Evolutionary conservation across 1,140 invertebrate genomes (phyloP).

Genomic region (Drosophila miranda): DNA sequence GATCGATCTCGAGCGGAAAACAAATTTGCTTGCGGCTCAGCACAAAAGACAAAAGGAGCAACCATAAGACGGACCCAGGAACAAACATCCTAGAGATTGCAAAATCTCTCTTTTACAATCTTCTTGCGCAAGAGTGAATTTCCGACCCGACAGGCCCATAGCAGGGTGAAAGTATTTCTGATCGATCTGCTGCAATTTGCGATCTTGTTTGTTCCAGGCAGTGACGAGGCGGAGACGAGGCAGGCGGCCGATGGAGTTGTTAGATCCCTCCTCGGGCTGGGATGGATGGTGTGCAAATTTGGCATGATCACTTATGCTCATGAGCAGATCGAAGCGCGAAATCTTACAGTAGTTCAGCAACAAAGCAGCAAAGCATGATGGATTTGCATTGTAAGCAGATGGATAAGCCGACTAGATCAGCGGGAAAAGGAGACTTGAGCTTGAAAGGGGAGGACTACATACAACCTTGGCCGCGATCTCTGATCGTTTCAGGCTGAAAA

Average conservation of each 20-base stretch:
- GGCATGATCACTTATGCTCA: slow-evolving; percentile 40
- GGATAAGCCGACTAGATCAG: slow-evolving; percentile 32
- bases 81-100: slow-evolving; percentile 9
- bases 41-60: slow-evolving; percentile 32
- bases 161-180: slow-evolving; percentile 48
- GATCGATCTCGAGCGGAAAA: slow-evolving; percentile 63
- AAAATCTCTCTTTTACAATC: not conserved
- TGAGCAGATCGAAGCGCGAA: slow-evolving; percentile 30
- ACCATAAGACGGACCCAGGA: slow-evolving; percentile 1
- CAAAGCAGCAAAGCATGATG: slow-evolving; percentile 24
- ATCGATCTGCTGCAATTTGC: slow-evolving; percentile 50
- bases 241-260: slow-evolving; percentile 36
- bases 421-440: not conserved
- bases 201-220: slow-evolving; percentile 15
- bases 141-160: not conserved
- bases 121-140: slow-evolving; percentile 54
- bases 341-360: slow-evolving; percentile 32
- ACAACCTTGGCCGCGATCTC: not conserved
- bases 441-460: slow-evolving; percentile 3
- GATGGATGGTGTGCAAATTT: slow-evolving; percentile 44
- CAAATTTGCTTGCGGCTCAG: slow-evolving; percentile 70
- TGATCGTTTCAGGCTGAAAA: not conserved
- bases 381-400: slow-evolving; percentile 17
- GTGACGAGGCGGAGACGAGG: not conserved
- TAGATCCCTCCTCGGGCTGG: slow-evolving; percentile 28